A percentile compares a stretch with the other conserved stretches of the same genome.
These are phyloP conservation scores for Leucopsar rothschildi DNA, from an alignment of 2,113 vertebrate species.

Conservation along the genomic window DNA sequence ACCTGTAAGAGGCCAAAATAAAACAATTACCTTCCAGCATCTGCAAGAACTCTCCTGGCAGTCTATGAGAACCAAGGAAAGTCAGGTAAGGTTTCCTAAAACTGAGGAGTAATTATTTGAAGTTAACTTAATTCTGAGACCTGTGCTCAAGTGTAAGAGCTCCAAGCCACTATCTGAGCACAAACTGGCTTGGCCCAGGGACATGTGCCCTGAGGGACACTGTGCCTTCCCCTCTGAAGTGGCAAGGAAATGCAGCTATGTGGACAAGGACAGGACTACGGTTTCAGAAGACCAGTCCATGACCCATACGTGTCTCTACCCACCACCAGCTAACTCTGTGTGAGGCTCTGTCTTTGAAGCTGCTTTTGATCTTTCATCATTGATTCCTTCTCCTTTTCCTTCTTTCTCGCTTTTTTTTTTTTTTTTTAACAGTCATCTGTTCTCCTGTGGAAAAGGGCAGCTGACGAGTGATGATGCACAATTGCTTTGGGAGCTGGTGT, in stretches of 20 bases:
- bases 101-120: not conserved
- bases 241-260: not conserved
- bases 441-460: not conserved
- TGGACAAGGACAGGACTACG: not conserved
- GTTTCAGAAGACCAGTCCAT: not conserved
- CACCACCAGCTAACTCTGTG: not conserved
- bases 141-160: not conserved
- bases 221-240: not conserved
- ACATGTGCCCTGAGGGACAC: not conserved
- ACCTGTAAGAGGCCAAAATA: not conserved
- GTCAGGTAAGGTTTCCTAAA: not conserved
- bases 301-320: not conserved
- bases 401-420: accelerated
- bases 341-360: not conserved
- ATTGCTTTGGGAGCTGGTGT: not conserved
- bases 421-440: not conserved
- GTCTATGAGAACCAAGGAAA: not conserved
- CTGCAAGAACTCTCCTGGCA: not conserved
- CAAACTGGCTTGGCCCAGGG: not conserved
- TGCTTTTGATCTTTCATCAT: not conserved
- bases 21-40: not conserved
- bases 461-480: not conserved
- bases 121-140: not conserved
- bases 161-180: not conserved
- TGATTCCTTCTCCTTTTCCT: not conserved